These are phyloP conservation scores for Nesidiocoris tenuis DNA, from an alignment of 2,888 invertebrate species.

Conservation along the genomic window DNA sequence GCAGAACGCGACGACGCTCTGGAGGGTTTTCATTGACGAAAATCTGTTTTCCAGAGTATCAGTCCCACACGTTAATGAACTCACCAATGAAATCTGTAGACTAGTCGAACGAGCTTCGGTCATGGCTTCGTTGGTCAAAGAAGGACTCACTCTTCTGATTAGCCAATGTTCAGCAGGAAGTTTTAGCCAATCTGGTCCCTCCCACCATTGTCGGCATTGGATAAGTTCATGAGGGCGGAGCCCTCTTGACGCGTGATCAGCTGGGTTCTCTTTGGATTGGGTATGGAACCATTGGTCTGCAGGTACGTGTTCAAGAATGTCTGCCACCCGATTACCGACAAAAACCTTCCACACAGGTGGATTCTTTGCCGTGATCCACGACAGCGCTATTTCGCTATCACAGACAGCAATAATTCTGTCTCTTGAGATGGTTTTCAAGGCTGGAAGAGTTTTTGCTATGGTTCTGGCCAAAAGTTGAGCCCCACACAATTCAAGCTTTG, in stretches of 20 bases:
- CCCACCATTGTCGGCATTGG: conserved; percentile 7
- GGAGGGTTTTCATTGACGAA: not conserved
- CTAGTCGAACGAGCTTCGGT: not conserved
- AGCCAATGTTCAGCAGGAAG: not conserved
- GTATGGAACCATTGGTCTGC: conserved; percentile 13
- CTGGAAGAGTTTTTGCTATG: not conserved
- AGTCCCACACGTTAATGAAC: not conserved
- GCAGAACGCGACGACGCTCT: not conserved
- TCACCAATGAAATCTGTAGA: not conserved
- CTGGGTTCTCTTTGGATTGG: not conserved
- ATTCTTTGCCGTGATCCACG: not conserved
- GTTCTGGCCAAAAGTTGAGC: not conserved
- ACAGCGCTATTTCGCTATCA: not conserved
- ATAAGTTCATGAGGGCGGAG: not conserved
- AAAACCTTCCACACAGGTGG: conserved; percentile 13
- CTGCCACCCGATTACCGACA: conserved; percentile 21
- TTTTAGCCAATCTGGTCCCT: conserved; percentile 18
- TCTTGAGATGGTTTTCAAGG: not conserved
- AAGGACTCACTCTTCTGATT: not conserved
- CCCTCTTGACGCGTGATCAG: conserved; percentile 12
- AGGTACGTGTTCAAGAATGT: not conserved
- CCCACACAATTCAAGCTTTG: not conserved
- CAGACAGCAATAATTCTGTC: not conserved
- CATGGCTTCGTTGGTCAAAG: not conserved
- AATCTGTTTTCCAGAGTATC: not conserved